Percentiles rank a stretch among this genome's conserved stretches.
phyloP scores from a whole-genome alignment of 1,140 invertebrate genomes.

The Mesaphorura yosii region DNA sequence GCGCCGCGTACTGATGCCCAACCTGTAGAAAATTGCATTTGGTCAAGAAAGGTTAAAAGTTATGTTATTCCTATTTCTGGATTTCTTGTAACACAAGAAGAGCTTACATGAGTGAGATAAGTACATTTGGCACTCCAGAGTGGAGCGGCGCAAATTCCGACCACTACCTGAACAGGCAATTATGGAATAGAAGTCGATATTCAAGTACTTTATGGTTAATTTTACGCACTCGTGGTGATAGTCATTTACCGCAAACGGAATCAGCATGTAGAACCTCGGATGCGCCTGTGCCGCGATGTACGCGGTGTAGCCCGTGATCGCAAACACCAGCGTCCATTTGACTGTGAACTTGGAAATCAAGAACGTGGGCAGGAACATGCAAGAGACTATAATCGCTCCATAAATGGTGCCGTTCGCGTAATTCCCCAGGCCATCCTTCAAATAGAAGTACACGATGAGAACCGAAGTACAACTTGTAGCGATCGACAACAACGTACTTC shows the following conservation, averaged over 20 bases:
- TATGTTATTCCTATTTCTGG: neutral
- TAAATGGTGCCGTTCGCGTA: conserved; percentile 76
- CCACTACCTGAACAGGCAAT: no score
- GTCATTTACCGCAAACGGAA: conserved; percentile 81
- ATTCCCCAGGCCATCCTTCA: conserved; percentile 48
- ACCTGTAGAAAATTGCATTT: no score
- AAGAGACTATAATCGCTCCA: conserved; percentile 74
- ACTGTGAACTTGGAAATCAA: conserved; percentile 78
- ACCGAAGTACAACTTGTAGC: no score
- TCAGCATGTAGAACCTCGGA: conserved; percentile 74
- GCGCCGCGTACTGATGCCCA: conserved; percentile 73
- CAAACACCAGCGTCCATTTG: conserved; percentile 85
- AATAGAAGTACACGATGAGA: conserved; percentile 52
- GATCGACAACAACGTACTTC: no score
- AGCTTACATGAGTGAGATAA: conserved; percentile 67
- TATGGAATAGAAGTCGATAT: no score
- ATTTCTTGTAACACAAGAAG: neutral
- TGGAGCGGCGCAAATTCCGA: conserved; percentile 84
- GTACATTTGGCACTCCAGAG: conserved; percentile 95
- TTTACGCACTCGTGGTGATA: no score
- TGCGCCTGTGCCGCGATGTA: conserved; percentile 91
- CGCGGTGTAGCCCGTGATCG: conserved; percentile 81
- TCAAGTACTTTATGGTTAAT: no score
- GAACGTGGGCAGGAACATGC: conserved; percentile 82
- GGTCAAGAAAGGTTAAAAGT: neutral